phyloP scores from a whole-genome alignment of 2,888 invertebrate species.

The Acleris sparsana region DNA sequence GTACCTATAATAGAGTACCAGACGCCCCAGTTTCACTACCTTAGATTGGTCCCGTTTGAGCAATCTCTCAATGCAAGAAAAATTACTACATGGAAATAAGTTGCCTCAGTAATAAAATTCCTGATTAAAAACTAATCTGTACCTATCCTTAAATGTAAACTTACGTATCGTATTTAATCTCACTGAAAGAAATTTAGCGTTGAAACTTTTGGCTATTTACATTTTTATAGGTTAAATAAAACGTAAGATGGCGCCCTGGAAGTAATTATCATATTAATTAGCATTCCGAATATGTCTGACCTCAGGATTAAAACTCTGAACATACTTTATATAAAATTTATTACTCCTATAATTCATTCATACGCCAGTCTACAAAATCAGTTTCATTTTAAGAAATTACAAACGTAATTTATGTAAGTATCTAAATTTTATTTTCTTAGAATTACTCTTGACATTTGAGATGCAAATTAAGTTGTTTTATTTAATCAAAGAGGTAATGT shows the following conservation, averaged over 20 bases:
- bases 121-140: no score
- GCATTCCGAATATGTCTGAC: constrained; percentile 30
- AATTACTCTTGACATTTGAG: constrained; percentile 17
- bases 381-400: constrained; percentile 20
- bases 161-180: no score
- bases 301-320: constrained; percentile 31
- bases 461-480: constrained; percentile 23
- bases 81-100: no score
- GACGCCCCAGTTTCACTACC: no score
- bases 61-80: no score
- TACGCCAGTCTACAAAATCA: constrained; percentile 14
- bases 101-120: no score
- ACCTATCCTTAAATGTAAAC: no score
- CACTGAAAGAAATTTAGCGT: no score
- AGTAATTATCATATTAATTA: constrained; percentile 31
- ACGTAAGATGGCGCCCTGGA: constrained; percentile 7
- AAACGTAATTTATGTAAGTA: constrained; percentile 26
- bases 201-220: no score
- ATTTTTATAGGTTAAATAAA: constrained; percentile 1
- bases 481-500: constrained; percentile 10
- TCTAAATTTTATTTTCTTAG: constrained; percentile 12
- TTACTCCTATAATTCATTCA: constrained; percentile 35
- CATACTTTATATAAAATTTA: constrained; percentile 32
- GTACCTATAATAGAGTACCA: no score
- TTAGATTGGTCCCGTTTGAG: no score